These are phyloP conservation scores for Platygyra sinensis DNA, from an alignment of 64 coral and sea anemone genomes.

Conservation along the genomic window DNA sequence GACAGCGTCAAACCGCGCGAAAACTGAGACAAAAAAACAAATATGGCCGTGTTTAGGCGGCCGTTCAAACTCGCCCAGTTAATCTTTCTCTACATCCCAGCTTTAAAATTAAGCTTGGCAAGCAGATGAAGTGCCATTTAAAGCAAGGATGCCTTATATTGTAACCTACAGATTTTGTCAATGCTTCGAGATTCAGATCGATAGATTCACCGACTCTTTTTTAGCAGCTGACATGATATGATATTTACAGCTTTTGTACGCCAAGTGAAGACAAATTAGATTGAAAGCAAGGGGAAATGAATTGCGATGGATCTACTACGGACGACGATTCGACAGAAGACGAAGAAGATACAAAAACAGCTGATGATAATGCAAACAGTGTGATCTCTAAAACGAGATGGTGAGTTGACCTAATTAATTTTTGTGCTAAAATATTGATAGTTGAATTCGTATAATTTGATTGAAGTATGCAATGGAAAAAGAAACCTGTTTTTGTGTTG, in stretches of 20 bases:
- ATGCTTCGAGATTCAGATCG: background rate
- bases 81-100: background rate
- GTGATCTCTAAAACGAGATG: background rate
- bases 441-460: too few relatives aligned
- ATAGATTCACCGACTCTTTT: background rate
- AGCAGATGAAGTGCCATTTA: background rate
- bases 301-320: background rate
- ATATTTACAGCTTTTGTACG: background rate
- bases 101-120: background rate
- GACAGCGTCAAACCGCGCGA: slow-evolving; percentile 14
- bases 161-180: background rate
- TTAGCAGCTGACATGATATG: background rate
- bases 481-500: too few relatives aligned
- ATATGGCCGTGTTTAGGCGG: background rate
- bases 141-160: background rate
- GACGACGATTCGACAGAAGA: slow-evolving; percentile 21
- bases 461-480: too few relatives aligned
- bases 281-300: background rate
- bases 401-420: background rate
- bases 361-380: background rate
- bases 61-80: too few relatives aligned
- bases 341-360: background rate
- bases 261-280: too few relatives aligned
- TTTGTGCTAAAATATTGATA: too few relatives aligned
- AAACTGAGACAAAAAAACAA: background rate